Percentiles rank a stretch among this genome's conserved stretches.
These are phyloP conservation scores for Osmoderma eremita DNA, from an alignment of 2,888 invertebrate species.

Conservation along the genomic window DNA sequence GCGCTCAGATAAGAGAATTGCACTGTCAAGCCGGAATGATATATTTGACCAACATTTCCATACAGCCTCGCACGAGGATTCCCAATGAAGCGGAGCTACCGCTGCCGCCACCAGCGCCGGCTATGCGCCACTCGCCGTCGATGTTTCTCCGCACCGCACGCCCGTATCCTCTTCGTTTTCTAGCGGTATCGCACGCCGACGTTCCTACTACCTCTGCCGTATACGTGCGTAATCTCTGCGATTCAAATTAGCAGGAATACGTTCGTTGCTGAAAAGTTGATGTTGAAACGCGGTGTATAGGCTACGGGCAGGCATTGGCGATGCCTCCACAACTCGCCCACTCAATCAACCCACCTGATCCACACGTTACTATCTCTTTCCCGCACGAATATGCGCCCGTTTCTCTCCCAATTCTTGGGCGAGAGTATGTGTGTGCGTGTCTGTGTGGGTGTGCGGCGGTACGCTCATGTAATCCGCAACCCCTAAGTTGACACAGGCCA, in stretches of 20 bases:
- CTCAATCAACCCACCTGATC: conserved; percentile 21
- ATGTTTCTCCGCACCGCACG: conserved; percentile 54
- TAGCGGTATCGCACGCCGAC: conserved; percentile 1
- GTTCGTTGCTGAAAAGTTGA: conserved; percentile 33
- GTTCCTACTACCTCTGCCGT: conserved; percentile 6
- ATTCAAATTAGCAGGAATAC: conserved; percentile 69
- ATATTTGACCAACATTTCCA: conserved; percentile 92
- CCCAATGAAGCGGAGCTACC: conserved; percentile 61
- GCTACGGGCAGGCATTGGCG: not conserved
- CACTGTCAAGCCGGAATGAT: conserved; percentile 90
- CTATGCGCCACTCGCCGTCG: conserved; percentile 56
- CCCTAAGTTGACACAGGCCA: conserved; percentile 47
- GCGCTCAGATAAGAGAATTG: conserved; percentile 85
- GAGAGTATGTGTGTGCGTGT: not conserved
- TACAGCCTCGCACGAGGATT: conserved; percentile 67
- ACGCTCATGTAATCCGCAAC: conserved; percentile 40
- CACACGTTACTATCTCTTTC: conserved; percentile 1
- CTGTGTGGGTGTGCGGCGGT: not conserved
- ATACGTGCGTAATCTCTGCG: conserved; percentile 70
- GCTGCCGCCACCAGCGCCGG: conserved; percentile 19
- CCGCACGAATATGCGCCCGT: not conserved
- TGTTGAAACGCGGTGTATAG: not conserved
- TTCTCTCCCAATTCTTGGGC: not conserved
- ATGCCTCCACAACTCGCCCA: not conserved
- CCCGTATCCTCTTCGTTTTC: conserved; percentile 7